These are phyloP conservation scores for Sinocyclocheilus anshuiensis DNA, from an alignment of 2,113 vertebrate species.

Conservation along the genomic window DNA sequence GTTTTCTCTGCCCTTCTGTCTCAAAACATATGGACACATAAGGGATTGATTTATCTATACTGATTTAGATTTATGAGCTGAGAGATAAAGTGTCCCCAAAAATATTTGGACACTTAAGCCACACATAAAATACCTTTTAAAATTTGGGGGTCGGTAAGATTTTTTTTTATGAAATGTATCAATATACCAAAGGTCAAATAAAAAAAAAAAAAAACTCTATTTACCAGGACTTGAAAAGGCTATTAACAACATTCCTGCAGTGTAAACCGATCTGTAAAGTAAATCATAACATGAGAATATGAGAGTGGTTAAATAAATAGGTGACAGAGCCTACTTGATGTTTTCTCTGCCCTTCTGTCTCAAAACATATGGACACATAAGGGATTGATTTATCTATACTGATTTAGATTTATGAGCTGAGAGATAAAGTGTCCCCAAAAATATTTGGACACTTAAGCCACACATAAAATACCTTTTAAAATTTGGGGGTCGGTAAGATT, in stretches of 20 bases:
- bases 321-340: background rate
- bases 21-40: slow-evolving; percentile 14
- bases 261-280: slow-evolving; percentile 73
- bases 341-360: slow-evolving; percentile 49
- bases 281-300: background rate
- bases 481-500: background rate
- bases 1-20: slow-evolving; percentile 48
- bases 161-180: no score
- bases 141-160: background rate
- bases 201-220: slow-evolving; percentile 5
- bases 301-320: background rate
- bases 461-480: background rate
- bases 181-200: no score
- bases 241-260: slow-evolving; percentile 71
- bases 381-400: slow-evolving; percentile 39
- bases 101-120: background rate
- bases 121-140: background rate
- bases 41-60: slow-evolving; percentile 39
- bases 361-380: slow-evolving; percentile 8
- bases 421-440: background rate
- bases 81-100: background rate
- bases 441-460: background rate
- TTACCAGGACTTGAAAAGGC: slow-evolving; percentile 78
- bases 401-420: slow-evolving; percentile 37
- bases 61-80: slow-evolving; percentile 37